Percentiles rank a stretch among this genome's conserved stretches.
These are phyloP conservation scores for Araneus ventricosus DNA, from an alignment of 1,140 invertebrate species.

Conservation along the genomic window DNA sequence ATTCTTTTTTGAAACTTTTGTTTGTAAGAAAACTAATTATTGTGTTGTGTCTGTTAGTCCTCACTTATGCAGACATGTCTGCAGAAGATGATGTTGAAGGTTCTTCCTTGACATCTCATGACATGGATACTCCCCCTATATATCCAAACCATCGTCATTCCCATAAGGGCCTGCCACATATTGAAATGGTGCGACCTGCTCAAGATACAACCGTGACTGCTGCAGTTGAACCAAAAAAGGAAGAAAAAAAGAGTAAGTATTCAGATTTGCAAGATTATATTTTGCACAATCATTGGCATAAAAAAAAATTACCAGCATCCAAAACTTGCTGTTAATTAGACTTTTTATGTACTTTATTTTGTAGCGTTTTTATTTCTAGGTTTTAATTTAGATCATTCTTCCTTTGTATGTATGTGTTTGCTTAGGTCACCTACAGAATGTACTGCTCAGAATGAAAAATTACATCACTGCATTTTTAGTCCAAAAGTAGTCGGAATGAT, in stretches of 20 bases:
- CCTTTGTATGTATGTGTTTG: too few relatives aligned
- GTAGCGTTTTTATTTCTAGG: too few relatives aligned
- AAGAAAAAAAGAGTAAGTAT: slow-evolving; percentile 81
- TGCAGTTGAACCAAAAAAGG: slow-evolving; percentile 77
- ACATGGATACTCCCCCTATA: slow-evolving; percentile 83
- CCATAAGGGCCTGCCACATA: slow-evolving; percentile 89
- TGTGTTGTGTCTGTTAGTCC: slow-evolving; percentile 85
- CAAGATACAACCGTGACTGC: slow-evolving; percentile 84
- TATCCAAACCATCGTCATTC: slow-evolving; percentile 63
- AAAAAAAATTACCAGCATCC: neutral
- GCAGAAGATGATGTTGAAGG: slow-evolving; percentile 96
- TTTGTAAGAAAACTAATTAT: neutral
- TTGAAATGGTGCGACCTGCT: slow-evolving; percentile 96
- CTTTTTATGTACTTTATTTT: too few relatives aligned
- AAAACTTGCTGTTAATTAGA: too few relatives aligned
- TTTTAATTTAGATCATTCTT: too few relatives aligned
- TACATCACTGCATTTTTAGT: too few relatives aligned
- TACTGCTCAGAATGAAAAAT: too few relatives aligned
- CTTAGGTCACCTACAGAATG: too few relatives aligned
- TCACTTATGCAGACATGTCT: slow-evolving; percentile 96
- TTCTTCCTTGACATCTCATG: slow-evolving; percentile 83
- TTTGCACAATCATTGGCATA: neutral
- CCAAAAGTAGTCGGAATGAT: too few relatives aligned
- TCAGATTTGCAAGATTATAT: neutral
- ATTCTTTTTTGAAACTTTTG: too few relatives aligned